Evolutionary conservation across 2,113 vertebrate species (phyloP), one percentile per base, ranked within the genome.

Genomic region (Uria aalge): DNA sequence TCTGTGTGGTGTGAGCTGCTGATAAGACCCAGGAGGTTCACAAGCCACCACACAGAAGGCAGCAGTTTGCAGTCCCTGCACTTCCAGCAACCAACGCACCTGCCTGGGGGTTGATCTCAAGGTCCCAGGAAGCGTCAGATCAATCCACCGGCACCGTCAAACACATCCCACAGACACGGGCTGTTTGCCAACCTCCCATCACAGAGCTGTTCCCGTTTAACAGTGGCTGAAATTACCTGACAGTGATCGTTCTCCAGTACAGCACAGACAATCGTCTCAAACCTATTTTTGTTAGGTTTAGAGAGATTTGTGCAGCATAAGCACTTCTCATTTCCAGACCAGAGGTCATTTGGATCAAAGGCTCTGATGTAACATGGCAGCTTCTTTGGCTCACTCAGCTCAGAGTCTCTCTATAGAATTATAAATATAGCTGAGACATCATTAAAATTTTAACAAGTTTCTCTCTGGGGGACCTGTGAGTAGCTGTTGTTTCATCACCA

Each of bases 361-460:
- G 47, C 67, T 96, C 75, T 94, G 74, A 88, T 94, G 83, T 59
- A 95, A 92, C 57, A 12, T 4, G 5, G 68, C 47, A 81, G 47
- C 45, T 63, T 78, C 68, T 87, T 91, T 80, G 43, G 57, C 27
- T 91, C 5, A 1, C 71, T 78, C 63, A 67, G 64, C 60, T 96
- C 67, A 62, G 36, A 80, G 85, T n/a, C 50, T 88, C 60, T 75
- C 53, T 60, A 41, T 9, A 50, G 85, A 94, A 90, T 85, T 94
- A 90, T 34, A 97, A 94, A 95, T 90, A 95, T 38, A 85, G n/a
- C 24, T 0, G 1, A 79, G 87, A 79, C 26, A n/a, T 97, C 95
- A 93, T 97, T 97, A 96, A 95, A 69, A 92, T 60, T 90, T 95
- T 95, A 95, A 97, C 87, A 92, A 95, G 96, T 95, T 95, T 97